Evolutionary conservation across 2,888 invertebrate genomes (phyloP).

Genomic region (Mythimna pallens): DNA sequence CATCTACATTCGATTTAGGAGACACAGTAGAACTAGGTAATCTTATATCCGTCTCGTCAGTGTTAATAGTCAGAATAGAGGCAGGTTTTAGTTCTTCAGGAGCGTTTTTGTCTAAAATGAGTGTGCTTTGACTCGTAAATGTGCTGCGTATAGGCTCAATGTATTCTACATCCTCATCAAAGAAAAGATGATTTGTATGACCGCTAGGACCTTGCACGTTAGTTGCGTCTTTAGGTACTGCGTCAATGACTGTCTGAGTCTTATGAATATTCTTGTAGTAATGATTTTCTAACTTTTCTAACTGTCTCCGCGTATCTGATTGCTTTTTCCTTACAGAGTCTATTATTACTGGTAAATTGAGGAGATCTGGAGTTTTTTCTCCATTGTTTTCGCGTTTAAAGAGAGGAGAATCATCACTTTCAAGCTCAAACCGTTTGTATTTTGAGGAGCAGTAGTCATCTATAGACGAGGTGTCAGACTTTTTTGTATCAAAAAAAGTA

Average conservation of each 20-base stretch:
- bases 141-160: conserved; percentile 89
- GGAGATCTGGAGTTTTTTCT: conserved; percentile 85
- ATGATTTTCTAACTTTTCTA: conserved; percentile 88
- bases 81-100: conserved; percentile 76
- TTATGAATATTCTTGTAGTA: conserved; percentile 85
- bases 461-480: conserved; percentile 87
- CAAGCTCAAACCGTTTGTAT: conserved; percentile 88
- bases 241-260: conserved; percentile 84
- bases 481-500: conserved; percentile 88
- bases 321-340: conserved; percentile 87
- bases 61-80: conserved; percentile 85
- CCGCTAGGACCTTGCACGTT: conserved; percentile 85
- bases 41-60: conserved; percentile 86
- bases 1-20: conserved; percentile 82
- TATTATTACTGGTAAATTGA: conserved; percentile 86
- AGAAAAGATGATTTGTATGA: conserved; percentile 81
- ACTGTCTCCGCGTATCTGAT: conserved; percentile 84
- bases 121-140: conserved; percentile 88
- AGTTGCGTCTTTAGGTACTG: conserved; percentile 86
- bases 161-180: conserved; percentile 88
- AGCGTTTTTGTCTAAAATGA: conserved; percentile 85
- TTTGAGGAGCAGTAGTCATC: conserved; percentile 89
- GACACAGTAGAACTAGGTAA: conserved; percentile 87
- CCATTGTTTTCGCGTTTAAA: conserved; percentile 80
- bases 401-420: conserved; percentile 88